Conservation (phyloP, 2,113 vertebrate species). For the Mormyrus iriodes region DNA sequence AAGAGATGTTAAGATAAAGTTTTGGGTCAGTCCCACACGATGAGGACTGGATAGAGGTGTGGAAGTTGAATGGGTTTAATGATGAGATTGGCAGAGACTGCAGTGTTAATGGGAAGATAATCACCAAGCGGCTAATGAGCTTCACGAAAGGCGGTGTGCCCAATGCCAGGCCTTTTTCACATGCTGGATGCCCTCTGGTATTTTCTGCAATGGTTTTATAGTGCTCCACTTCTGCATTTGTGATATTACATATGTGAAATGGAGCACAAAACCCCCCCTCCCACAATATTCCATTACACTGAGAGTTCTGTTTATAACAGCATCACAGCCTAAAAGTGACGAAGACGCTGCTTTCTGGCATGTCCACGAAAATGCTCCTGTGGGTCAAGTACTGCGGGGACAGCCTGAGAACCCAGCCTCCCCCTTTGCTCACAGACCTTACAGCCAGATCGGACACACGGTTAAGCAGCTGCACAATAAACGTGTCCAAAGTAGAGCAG, state of each 20-base stretch:
- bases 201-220: neutral
- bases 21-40: neutral
- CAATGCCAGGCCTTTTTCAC: neutral
- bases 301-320: neutral
- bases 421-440: neutral
- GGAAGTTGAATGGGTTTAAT: neutral
- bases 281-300: neutral
- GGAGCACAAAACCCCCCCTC: neutral
- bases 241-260: neutral
- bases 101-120: neutral
- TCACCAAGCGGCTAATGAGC: neutral
- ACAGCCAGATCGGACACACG: neutral
- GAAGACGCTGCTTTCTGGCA: neutral
- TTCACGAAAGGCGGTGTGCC: neutral
- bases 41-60: neutral
- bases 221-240: neutral
- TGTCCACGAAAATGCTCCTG: neutral
- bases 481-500: neutral
- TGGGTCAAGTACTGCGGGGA: neutral
- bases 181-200: neutral
- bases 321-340: neutral
- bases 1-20: neutral
- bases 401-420: neutral
- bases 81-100: neutral
- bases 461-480: neutral